A percentile compares a stretch with the other conserved stretches of the same genome.
Conservation (phyloP, 1,140 invertebrate genomes). For the Andricus grossulariae region DNA sequence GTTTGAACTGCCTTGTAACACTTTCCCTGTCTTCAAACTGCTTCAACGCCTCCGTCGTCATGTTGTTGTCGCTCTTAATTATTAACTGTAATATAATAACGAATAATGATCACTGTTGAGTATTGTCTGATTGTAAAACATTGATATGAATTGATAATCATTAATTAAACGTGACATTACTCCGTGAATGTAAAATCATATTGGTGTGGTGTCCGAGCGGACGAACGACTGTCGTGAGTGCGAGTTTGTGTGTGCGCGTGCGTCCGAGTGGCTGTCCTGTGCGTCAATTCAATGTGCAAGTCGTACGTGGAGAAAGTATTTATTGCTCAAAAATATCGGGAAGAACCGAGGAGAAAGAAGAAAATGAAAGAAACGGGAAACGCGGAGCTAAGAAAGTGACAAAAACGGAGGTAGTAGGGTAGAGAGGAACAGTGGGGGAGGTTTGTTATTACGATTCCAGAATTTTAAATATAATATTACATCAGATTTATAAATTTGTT, state of each 20-base stretch:
- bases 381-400: slow-evolving; percentile 33
- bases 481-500: no score
- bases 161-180: slow-evolving; percentile 74
- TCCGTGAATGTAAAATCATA: slow-evolving; percentile 73
- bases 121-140: slow-evolving; percentile 78
- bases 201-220: slow-evolving; percentile 61
- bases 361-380: slow-evolving; percentile 46
- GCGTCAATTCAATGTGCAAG: slow-evolving; percentile 75
- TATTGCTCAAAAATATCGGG: slow-evolving; percentile 75
- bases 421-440: slow-evolving; percentile 42
- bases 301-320: slow-evolving; percentile 76
- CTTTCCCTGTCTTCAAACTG: slow-evolving; percentile 60
- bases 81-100: slow-evolving; percentile 76
- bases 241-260: slow-evolving; percentile 43
- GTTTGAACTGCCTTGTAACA: slow-evolving; percentile 54
- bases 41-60: slow-evolving; percentile 77
- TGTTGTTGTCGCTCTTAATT: slow-evolving; percentile 77
- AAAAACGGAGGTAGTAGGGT: slow-evolving; percentile 37
- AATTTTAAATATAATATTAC: background rate
- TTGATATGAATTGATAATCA: slow-evolving; percentile 77
- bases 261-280: slow-evolving; percentile 64
- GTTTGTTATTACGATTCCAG: background rate
- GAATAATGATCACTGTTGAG: slow-evolving; percentile 77
- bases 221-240: slow-evolving; percentile 39
- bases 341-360: slow-evolving; percentile 49